Evolutionary conservation across 1,140 invertebrate species (phyloP).

Genomic region (Lepeophtheirus salmonis): DNA sequence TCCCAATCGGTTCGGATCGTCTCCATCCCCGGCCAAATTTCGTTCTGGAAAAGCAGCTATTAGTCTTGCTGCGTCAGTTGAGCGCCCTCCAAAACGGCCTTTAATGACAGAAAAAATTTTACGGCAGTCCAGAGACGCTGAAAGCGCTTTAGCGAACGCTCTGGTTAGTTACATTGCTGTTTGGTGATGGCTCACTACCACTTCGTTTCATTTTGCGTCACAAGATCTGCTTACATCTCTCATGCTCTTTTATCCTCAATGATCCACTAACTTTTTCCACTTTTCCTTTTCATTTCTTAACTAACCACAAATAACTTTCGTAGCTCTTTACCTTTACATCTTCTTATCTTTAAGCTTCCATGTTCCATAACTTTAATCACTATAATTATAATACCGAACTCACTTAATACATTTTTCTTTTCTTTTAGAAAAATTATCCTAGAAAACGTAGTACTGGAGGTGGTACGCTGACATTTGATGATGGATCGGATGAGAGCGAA

Average conservation of each 20-base stretch:
- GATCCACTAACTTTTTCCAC: conserved; percentile 8
- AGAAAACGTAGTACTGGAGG: conserved; percentile 2
- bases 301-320: no score
- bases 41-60: conserved; percentile 20
- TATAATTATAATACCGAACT: no score
- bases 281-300: conserved; percentile 2
- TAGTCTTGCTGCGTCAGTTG: conserved; percentile 18
- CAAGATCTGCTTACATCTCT: neutral
- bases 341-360: no score
- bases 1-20: conserved; percentile 20
- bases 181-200: neutral
- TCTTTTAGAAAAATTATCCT: conserved; percentile 1
- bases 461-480: conserved; percentile 30
- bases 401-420: conserved; percentile 14
- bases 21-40: conserved; percentile 17
- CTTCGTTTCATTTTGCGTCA: neutral
- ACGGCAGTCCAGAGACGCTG: conserved; percentile 69
- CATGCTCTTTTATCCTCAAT: neutral
- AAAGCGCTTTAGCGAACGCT: conserved; percentile 54
- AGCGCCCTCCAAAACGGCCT: conserved; percentile 30
- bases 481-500: conserved; percentile 76
- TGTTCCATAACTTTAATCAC: no score
- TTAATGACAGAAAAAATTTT: conserved; percentile 60
- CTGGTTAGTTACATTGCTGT: conserved; percentile 32
- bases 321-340: no score